Evolutionary conservation across 2,113 vertebrate genomes (phyloP).

Genomic region (Tricholaema leucomelas): DNA sequence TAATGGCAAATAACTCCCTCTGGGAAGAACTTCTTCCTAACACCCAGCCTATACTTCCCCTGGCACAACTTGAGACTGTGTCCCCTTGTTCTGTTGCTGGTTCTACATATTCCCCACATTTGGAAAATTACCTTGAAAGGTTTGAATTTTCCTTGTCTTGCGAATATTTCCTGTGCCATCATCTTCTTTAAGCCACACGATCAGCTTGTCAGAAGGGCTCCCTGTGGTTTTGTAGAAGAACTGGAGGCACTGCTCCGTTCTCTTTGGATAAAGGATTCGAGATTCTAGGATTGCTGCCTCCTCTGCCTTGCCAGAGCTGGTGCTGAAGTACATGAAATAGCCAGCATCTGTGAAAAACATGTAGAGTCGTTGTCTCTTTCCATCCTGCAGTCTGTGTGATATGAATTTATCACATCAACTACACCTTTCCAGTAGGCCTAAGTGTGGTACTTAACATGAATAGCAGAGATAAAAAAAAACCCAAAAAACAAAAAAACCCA

Average conservation of each 20-base stretch:
- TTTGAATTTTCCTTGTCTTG: constrained; percentile 81
- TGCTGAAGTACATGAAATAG: constrained; percentile 86
- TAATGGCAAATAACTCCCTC: too few species aligned
- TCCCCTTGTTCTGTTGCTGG: too few species aligned
- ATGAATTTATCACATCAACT: background rate
- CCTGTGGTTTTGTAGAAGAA: constrained; percentile 92
- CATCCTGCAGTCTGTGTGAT: background rate
- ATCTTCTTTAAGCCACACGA: constrained; percentile 86
- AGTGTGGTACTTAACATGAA: background rate
- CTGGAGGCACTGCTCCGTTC: constrained; percentile 87
- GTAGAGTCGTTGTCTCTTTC: background rate
- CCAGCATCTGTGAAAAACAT: constrained; percentile 75
- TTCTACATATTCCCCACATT: background rate
- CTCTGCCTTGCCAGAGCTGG: constrained; percentile 62
- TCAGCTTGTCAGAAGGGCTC: constrained; percentile 78
- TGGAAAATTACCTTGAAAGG: constrained; percentile 78
- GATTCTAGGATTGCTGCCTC: constrained; percentile 87
- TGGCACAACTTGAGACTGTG: too few species aligned
- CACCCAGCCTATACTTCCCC: too few species aligned
- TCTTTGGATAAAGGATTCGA: constrained; percentile 87
- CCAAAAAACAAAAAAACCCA: too few species aligned
- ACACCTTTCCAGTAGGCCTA: background rate
- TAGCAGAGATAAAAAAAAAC: background rate
- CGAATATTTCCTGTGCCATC: constrained; percentile 83
- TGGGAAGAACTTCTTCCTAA: too few species aligned